Base-by-base conservation (phyloP, 2,888 invertebrate species). In the Galeopsomyia nigrocyanea region DNA sequence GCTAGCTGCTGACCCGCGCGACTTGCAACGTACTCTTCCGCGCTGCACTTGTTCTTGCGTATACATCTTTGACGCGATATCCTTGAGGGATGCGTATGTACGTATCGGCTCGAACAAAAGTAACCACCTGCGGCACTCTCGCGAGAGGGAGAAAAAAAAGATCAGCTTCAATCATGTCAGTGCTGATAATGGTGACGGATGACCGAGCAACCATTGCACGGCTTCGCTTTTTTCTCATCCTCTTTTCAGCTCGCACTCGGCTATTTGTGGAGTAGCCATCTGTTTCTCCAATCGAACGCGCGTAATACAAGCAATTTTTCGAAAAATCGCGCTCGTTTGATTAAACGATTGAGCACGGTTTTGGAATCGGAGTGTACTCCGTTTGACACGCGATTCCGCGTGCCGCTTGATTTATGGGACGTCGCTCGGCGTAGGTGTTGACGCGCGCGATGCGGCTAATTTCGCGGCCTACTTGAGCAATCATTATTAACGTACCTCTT, bases 321-420 rank as follows among this genome's bases (percentile, higher is more conserved):
- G 5, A 31, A 53, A 39, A 69, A 74, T 58, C 7, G 26, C 22
- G 22, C 26, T 22, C 31, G 26, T 47, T 17, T 46, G 49, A 56
- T 68, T 62, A 68, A 55, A 61, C 47, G 1, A 39, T 3, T 47
- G 49, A 56, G 17, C 69, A 60, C 67, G 72, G 70, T 10, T 39
- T 39, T 10, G 71, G 74, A 62, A 74, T 70, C 76, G 39, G 55
- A 71, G 73, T 68, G 57, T 63, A 75, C 70, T 71, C 58, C 71
- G 64, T 75, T 77, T 78, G 61, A 75, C 76, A 74, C 75, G 75
- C 75, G 70, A 76, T 77, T 66, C 61, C 60, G 71, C 60, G 46
- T 58, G 47, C 26, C 21, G n/a, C 50, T 75, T 77, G 78, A 78
- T 78, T 78, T 77, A 75, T 66, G 75, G 71, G 72, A 76, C 76